Evolutionary conservation across 2,113 vertebrate genomes (phyloP).

Genomic region (Eubucco bourcierii): DNA sequence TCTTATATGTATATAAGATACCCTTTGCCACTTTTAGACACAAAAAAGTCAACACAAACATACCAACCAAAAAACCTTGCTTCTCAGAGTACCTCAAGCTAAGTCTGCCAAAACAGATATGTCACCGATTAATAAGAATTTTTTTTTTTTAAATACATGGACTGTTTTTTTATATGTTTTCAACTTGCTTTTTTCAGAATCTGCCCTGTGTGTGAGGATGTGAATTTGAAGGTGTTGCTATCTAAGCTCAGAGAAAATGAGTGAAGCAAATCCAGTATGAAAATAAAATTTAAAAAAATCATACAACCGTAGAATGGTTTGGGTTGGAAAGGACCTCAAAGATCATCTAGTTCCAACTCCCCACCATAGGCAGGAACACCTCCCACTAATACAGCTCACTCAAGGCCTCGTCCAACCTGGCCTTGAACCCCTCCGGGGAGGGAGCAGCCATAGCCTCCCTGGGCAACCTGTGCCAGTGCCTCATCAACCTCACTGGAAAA

Average conservation of each 20-base stretch:
- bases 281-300: background rate
- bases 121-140: background rate
- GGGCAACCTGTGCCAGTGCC: no score
- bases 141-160: background rate
- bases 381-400: no score
- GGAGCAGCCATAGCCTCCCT: no score
- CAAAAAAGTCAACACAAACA: background rate
- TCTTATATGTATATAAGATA: background rate
- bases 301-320: no score
- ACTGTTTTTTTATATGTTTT: background rate
- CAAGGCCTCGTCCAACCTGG: no score
- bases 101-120: background rate
- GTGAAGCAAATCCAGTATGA: background rate
- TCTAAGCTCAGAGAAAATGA: background rate
- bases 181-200: background rate
- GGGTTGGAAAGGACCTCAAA: no score
- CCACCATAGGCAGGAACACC: no score
- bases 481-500: no score
- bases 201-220: background rate
- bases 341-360: no score
- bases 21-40: no score
- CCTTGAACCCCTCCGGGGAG: no score
- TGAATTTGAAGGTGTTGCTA: background rate
- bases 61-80: background rate
- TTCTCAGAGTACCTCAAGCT: background rate